Base-by-base conservation (phyloP, 1,140 invertebrate species). In the Thaumatotibia leucotreta region DNA sequence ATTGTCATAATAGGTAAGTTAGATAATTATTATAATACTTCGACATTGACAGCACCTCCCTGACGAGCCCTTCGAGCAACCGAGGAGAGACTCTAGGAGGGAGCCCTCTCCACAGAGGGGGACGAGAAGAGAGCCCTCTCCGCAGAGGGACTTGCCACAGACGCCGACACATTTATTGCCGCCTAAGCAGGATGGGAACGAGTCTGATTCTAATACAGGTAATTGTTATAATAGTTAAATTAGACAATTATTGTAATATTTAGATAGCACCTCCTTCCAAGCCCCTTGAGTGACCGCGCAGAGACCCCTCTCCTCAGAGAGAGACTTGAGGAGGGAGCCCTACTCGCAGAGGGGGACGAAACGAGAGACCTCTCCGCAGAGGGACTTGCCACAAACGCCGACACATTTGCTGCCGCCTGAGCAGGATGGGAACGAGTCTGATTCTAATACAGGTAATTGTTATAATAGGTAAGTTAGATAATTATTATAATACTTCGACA, bases 211-310 rank as follows among this genome's bases (percentile, higher is more conserved):
- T 45, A 45, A 45, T n/a, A 20, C 39, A 45, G 39, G 39, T 45
- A 45, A n/a, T n/a, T n/a, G n/a, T n/a, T n/a, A n/a, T n/a, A n/a
- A n/a, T n/a, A n/a, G n/a, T n/a, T n/a, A n/a, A n/a, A 29, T 29
- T 29, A 29, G 27, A 29, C 6, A 2, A 29, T 29, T 6, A 29
- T 29, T 29, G 6, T n/a, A n/a, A n/a, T n/a, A n/a, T n/a, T n/a
- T n/a, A n/a, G 77, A 80, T 73, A 66, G 76, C 64, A 62, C 65
- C 75, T 83, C 83, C 66, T 72, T 86, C 86, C 70, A 82, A 84
- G 68, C 79, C 83, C 5, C 32, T 71, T 17, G 0, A 64, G 70
- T 64, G 72, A 66, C 31, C 27, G 24, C 33, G 20, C 35, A 35
- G 22, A 0, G n/a, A 11, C 27, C 22, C 32, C 33, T n/a, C 4